Percentiles rank a stretch among this genome's conserved stretches.
Conservation (phyloP, 2,113 vertebrate genomes). For the Alectura lathami region DNA sequence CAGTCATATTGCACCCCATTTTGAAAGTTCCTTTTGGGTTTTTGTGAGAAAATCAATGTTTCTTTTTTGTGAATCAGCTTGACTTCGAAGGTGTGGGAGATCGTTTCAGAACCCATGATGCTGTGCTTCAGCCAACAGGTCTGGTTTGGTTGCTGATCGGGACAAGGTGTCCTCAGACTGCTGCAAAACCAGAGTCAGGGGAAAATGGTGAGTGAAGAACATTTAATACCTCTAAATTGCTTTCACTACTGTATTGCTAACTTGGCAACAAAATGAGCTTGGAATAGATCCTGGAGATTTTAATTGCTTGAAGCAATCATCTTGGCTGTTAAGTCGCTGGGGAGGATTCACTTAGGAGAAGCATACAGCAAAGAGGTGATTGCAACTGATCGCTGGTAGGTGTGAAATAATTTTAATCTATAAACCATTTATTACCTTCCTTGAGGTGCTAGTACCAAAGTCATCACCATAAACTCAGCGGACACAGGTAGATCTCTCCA, state of each 20-base stretch:
- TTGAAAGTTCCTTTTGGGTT: neutral
- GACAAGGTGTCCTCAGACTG: neutral
- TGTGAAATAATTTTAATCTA: neutral
- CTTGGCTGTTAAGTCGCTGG: neutral
- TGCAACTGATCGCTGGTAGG: neutral
- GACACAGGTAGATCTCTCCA: neutral
- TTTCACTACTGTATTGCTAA: neutral
- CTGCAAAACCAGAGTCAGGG: neutral
- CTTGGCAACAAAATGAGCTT: slow-evolving; percentile 15
- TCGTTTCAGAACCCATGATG: fast-evolving
- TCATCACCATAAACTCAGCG: neutral
- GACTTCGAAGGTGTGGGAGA: neutral
- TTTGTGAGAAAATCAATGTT: neutral
- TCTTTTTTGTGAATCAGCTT: neutral
- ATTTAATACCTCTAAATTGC: neutral
- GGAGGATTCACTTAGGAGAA: neutral
- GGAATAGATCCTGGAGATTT: slow-evolving; percentile 10
- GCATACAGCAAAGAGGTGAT: fast-evolving
- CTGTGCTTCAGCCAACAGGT: neutral
- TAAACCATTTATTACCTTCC: neutral
- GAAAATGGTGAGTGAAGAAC: neutral
- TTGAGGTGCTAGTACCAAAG: neutral
- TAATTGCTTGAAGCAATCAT: slow-evolving; percentile 17
- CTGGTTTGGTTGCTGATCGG: neutral
- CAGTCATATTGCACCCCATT: neutral